A percentile compares a stretch with the other conserved stretches of the same genome.
Evolutionary conservation across 2,888 invertebrate genomes (phyloP).

Genomic region (Mesorhabditis sp.): DNA sequence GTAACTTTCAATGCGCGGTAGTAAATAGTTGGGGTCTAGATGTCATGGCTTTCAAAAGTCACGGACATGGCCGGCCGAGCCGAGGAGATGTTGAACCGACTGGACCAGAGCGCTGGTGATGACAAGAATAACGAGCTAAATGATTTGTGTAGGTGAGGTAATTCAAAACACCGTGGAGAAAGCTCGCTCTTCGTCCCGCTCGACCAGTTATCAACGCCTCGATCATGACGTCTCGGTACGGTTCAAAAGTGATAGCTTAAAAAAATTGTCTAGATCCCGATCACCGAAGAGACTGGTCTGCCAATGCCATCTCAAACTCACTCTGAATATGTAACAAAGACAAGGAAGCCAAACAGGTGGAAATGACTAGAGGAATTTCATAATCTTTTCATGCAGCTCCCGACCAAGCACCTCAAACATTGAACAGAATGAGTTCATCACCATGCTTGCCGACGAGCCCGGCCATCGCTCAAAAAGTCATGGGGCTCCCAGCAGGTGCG

Average conservation of each 20-base stretch:
- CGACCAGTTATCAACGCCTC: not conserved
- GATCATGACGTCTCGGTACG: not conserved
- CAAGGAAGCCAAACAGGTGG: not conserved
- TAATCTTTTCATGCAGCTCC: not conserved
- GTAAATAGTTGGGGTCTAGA: slow-evolving; percentile 8
- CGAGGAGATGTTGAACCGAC: slow-evolving; percentile 67
- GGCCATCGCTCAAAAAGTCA: slow-evolving; percentile 5
- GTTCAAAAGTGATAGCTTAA: not conserved
- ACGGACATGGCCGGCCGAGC: slow-evolving; percentile 41
- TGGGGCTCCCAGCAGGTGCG: not conserved
- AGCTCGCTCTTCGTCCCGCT: not conserved
- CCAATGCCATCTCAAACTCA: slow-evolving; percentile 21
- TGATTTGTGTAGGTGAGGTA: slow-evolving; percentile 19
- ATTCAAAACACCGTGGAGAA: slow-evolving; percentile 15
- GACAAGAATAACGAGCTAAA: not conserved
- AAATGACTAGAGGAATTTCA: not conserved
- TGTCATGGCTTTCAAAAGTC: slow-evolving; percentile 48
- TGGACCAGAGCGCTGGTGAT: slow-evolving; percentile 73
- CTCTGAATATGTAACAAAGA: not conserved
- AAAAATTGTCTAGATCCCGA: not conserved
- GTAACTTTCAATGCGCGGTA: no score
- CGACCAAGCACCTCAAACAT: no score
- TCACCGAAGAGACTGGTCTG: slow-evolving; percentile 31
- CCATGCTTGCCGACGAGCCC: slow-evolving; percentile 1
- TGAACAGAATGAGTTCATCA: not conserved